Evolutionary conservation across 2,888 invertebrate genomes (phyloP).

Genomic region (Drosophila mulleri): DNA sequence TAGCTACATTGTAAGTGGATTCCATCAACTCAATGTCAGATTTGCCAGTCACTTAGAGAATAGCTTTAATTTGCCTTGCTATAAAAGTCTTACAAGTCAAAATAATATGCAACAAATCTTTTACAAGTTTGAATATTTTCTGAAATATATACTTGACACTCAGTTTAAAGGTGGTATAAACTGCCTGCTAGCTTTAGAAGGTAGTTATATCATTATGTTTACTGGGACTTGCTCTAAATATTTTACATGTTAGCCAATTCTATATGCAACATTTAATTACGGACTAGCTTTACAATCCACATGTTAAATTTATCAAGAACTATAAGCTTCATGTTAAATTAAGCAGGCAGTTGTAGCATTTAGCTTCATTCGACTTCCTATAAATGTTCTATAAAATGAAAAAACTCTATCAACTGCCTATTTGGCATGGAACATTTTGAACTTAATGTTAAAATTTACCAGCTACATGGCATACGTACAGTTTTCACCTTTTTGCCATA

Average conservation of each 20-base stretch:
- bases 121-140: too few species aligned
- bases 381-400: too few species aligned
- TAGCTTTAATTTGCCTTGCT: background rate
- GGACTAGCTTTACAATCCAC: background rate
- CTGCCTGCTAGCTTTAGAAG: too few species aligned
- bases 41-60: background rate
- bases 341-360: background rate
- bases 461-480: background rate
- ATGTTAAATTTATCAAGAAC: slow-evolving; percentile 3
- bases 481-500: background rate
- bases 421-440: background rate
- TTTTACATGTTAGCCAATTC: too few species aligned
- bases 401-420: background rate
- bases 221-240: too few species aligned
- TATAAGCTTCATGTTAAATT: background rate
- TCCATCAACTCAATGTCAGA: background rate
- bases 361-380: background rate
- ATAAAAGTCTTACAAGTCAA: background rate
- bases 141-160: too few species aligned
- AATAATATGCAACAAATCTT: too few species aligned
- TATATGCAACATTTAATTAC: background rate
- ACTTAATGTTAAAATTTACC: background rate
- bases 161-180: too few species aligned
- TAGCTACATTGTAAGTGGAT: too few species aligned
- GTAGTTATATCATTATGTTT: too few species aligned